Evolutionary conservation across 2,113 vertebrate genomes (phyloP).

Genomic region (Hystrix brachyura): DNA sequence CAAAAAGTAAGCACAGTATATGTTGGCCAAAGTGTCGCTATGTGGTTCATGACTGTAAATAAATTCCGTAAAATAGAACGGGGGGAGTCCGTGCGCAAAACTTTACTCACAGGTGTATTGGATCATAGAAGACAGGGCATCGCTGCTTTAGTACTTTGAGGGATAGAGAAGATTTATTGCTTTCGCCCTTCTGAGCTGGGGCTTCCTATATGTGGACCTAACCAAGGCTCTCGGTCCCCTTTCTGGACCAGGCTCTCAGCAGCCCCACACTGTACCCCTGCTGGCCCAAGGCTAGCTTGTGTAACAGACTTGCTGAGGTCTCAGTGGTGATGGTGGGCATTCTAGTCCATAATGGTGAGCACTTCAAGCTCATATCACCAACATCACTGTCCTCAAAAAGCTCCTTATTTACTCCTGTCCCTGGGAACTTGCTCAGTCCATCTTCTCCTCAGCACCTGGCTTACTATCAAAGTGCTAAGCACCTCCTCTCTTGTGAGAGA

Average conservation of each 20-base stretch:
- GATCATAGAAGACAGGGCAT: background rate
- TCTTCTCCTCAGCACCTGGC: background rate
- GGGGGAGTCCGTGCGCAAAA: background rate
- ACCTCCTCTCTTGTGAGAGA: background rate
- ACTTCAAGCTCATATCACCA: background rate
- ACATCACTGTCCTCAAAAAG: background rate
- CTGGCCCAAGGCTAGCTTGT: background rate
- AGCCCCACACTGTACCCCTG: background rate
- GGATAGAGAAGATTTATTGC: background rate
- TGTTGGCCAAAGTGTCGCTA: background rate
- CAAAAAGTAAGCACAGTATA: background rate
- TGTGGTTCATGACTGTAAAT: background rate
- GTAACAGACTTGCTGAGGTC: background rate
- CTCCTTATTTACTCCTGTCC: background rate
- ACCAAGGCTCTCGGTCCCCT: background rate
- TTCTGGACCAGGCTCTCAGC: background rate
- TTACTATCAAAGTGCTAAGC: background rate
- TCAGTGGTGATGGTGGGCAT: background rate
- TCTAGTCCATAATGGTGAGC: background rate
- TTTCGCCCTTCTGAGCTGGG: background rate
- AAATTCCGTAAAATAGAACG: background rate
- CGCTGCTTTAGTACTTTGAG: background rate
- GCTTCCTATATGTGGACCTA: background rate
- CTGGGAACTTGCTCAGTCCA: background rate
- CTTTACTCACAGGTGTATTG: background rate